Evolutionary conservation across 2,113 vertebrate genomes (phyloP), one percentile per base, ranked within the genome.

Genomic region (Oplegnathus fasciatus): DNA sequence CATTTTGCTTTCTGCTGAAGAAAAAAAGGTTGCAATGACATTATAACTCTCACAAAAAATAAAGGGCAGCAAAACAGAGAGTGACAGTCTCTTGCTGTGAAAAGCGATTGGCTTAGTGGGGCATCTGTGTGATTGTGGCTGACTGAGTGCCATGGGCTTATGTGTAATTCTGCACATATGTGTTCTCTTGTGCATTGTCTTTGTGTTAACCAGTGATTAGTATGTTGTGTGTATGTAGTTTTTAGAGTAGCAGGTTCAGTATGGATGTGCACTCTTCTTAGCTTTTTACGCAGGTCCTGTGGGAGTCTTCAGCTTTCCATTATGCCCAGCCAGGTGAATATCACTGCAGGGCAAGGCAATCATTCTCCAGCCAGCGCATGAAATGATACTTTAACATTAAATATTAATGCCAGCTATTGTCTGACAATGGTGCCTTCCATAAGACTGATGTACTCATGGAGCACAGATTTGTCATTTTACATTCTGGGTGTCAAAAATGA

Each of bases 311-410:
- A 69, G 78, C 58, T 61, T 32, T 70, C 68, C 30, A 67, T 83
- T 87, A 75, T 48, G 60, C 57, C 74, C 79, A 69, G 68, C 50
- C 64, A 85, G 86, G 80, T 82, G 85, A 67, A 83, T 65, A 78
- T 90, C 70, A 89, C 85, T 81, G 66, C 85, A 85, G 60, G 20
- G 54, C 70, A 67, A 81, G 58, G 40, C 79, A 80, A 80, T 90
- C 78, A 78, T 83, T 84, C 88, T 71, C 80, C 80, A 71, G 75
- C 57, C 80, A 46, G 77, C 28, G 28, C 75, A 67, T 89, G 76
- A 92, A 94, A 93, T 87, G 54, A 91, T 88, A 89, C 78, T 75
- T 79, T 40, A 64, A 64, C 83, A 92, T 94, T 89, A 95, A 94
- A 93, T 94, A 94, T 94, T 92, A 89, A 92, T 78, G 58, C 34